A percentile compares a stretch with the other conserved stretches of the same genome.
phyloP scores from a whole-genome alignment of 1,140 invertebrate genomes.

The Rhagoletis pomonella region DNA sequence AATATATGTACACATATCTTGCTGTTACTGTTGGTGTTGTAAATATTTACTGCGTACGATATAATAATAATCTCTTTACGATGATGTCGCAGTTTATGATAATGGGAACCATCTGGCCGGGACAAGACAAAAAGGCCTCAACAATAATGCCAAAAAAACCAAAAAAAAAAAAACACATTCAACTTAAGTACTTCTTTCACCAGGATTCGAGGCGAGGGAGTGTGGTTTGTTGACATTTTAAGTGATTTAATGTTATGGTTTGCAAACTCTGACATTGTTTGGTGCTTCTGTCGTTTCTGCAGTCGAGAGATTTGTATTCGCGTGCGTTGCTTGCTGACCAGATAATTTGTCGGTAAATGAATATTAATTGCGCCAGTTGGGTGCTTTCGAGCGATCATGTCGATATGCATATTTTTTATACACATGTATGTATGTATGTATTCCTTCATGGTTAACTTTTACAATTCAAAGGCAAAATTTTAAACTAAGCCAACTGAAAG shows the following conservation, averaged over 20 bases:
- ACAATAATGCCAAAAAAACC: neutral
- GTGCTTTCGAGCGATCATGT: neutral
- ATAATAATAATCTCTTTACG: conserved; percentile 51
- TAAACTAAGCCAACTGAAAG: too few species aligned
- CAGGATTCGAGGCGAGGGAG: neutral
- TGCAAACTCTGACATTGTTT: conserved; percentile 53
- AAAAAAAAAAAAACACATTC: neutral
- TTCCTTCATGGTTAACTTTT: neutral
- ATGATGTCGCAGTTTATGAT: conserved; percentile 72
- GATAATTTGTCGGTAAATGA: conserved; percentile 1
- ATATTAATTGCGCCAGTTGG: conserved; percentile 29
- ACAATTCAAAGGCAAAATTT: too few species aligned
- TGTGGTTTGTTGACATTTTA: conserved; percentile 68
- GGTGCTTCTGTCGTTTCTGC: conserved; percentile 24
- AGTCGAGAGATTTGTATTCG: conserved; percentile 20
- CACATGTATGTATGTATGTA: neutral
- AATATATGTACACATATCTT: neutral
- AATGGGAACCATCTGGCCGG: conserved; percentile 72
- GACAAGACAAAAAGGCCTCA: conserved; percentile 55
- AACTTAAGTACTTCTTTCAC: neutral
- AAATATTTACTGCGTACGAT: conserved; percentile 38
- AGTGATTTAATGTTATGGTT: conserved; percentile 73
- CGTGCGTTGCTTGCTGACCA: neutral
- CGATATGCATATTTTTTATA: too few species aligned
- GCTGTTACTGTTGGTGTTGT: neutral